Conservation (phyloP, 2,113 vertebrate genomes). For the Phyllostomus discolor region DNA sequence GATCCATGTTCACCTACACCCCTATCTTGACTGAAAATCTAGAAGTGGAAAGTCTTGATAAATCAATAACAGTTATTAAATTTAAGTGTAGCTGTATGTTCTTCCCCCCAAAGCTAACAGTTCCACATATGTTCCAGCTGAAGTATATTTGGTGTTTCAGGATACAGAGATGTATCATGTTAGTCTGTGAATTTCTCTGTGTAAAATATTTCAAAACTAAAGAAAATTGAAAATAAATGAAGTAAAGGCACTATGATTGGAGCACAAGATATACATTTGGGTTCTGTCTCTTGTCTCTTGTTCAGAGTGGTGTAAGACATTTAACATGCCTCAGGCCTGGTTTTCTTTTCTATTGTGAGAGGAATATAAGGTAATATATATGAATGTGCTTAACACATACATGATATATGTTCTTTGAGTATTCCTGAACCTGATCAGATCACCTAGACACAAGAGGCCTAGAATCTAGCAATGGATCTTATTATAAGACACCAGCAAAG, state of each 20-base stretch:
- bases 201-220: not conserved
- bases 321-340: not conserved
- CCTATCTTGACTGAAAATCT: no score
- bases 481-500: not conserved
- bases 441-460: not conserved
- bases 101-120: not conserved
- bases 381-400: not conserved
- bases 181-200: not conserved
- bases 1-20: no score
- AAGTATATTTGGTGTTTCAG: not conserved
- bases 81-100: not conserved
- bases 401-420: not conserved
- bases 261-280: not conserved
- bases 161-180: not conserved
- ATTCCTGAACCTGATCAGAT: not conserved
- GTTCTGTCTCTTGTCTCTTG: not conserved
- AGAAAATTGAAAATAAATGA: not conserved
- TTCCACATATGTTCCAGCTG: not conserved
- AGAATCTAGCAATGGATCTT: not conserved
- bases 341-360: not conserved
- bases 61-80: not conserved
- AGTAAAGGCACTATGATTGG: not conserved
- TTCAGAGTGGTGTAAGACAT: not conserved
- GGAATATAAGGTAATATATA: not conserved
- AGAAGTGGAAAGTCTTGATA: not conserved